Evolutionary conservation across 2,113 vertebrate genomes (phyloP).

Genomic region (Rattus norvegicus): DNA sequence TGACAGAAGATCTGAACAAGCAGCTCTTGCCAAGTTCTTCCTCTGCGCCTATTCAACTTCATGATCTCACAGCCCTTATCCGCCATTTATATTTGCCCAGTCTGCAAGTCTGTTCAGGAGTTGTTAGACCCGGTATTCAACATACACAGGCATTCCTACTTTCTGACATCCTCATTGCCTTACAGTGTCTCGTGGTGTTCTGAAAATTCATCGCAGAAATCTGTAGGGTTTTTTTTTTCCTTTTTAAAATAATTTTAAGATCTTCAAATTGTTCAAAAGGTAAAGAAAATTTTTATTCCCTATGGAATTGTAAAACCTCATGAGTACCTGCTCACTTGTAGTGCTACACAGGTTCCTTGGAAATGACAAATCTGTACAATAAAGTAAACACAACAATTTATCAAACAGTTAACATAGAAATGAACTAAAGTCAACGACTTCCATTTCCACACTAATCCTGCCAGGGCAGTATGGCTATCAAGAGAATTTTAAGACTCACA

Average conservation of each 20-base stretch:
- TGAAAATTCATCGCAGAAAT: not conserved
- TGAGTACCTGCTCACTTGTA: not conserved
- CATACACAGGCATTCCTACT: not conserved
- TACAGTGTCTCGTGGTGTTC: not conserved
- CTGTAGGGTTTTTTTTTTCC: not conserved
- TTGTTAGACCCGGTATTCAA: not conserved
- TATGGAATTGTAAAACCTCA: not conserved
- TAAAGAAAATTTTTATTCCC: not conserved
- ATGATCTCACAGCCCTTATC: too few species aligned
- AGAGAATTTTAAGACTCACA: not conserved
- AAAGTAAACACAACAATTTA: not conserved
- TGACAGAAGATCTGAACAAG: not conserved
- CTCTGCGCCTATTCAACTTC: not conserved
- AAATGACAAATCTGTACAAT: not conserved
- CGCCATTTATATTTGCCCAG: not conserved
- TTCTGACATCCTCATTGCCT: not conserved
- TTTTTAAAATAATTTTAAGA: not conserved
- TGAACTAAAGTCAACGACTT: not conserved
- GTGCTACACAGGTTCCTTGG: not conserved
- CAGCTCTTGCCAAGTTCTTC: not conserved
- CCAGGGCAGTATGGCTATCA: not conserved
- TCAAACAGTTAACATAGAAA: not conserved
- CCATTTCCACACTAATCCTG: not conserved
- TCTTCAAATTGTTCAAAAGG: not conserved
- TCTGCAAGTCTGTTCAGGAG: too few species aligned